Base-by-base conservation (phyloP, 2,888 invertebrate species). In the Papilio elwesi region DNA sequence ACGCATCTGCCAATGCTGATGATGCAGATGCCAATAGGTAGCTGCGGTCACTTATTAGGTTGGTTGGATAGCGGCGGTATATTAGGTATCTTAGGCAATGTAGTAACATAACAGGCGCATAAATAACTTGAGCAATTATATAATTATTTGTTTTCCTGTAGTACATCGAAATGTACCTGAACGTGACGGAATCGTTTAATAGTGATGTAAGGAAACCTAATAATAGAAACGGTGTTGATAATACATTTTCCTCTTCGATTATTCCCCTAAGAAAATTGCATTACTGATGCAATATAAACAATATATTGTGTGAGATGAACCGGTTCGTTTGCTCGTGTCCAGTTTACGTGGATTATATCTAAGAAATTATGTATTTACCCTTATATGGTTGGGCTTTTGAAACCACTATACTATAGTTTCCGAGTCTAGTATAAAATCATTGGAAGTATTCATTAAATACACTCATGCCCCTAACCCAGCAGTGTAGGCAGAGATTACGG, bases 211-310 rank as follows among this genome's bases (percentile, higher is more conserved):
- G 51, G 55, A 49, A 70, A 57, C n/a, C 49, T 70, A 71, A 70
- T 55, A 52, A 70, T 74, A 64, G 47, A 70, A 62, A 68, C 43
- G 12, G 15, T 15, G 11, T 65, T 51, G 26, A 68, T 53, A 15
- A 16, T 7, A n/a, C 47, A 62, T 73, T 73, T 69, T 73, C 72
- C 72, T 73, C 51, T 12, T 64, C 38, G 12, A 36, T 65, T 49
- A 38, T 38, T 47, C 68, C 51, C 57, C 16, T 64, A 38, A 69
- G 73, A 68, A 68, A 73, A 69, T 59, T 53, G 64, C 16, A 57
- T 13, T 10, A 57, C 68, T 78, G 77, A 78, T 77, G 78, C 77
- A 78, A 78, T 68, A 74, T 63, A 74, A 75, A 74, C 75, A 76
- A 43, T 49, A 16, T 75, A 74, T 78, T 78, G 76, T 78, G 76